Conservation (phyloP, 2,113 vertebrate species). For the Apistogramma diplotaenia region DNA sequence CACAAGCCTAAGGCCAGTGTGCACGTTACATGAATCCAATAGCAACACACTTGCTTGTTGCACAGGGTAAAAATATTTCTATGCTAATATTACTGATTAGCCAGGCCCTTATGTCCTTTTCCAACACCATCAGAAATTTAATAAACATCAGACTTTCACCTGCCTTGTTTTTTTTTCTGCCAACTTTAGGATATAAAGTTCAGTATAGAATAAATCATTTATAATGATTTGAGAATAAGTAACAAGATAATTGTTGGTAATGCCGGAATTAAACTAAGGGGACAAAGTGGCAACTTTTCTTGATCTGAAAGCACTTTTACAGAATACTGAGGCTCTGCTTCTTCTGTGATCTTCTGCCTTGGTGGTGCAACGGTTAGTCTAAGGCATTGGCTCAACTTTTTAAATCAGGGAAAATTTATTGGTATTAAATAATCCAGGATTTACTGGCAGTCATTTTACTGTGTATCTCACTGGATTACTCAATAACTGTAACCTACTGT, state of each 20-base stretch:
- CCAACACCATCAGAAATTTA: too few relatives aligned
- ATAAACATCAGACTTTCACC: too few relatives aligned
- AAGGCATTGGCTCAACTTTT: neutral
- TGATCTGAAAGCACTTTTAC: neutral
- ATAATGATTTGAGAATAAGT: neutral
- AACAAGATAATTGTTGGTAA: neutral
- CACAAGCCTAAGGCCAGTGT: too few relatives aligned
- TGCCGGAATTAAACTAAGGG: neutral
- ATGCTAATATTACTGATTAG: too few relatives aligned
- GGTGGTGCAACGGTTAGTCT: neutral
- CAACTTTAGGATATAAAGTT: neutral
- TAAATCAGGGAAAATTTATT: neutral
- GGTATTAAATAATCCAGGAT: neutral
- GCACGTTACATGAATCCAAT: too few relatives aligned
- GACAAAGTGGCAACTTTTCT: neutral
- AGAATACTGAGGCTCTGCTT: neutral
- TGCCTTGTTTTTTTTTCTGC: neutral
- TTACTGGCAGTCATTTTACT: neutral
- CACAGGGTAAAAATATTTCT: too few relatives aligned
- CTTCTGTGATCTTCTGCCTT: neutral
- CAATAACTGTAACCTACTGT: neutral
- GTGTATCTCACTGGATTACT: neutral
- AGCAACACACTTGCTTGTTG: too few relatives aligned
- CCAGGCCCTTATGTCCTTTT: too few relatives aligned
- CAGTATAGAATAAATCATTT: neutral